Evolutionary conservation across 2,113 vertebrate species (phyloP).

Genomic region (Geothlypis trichas): DNA sequence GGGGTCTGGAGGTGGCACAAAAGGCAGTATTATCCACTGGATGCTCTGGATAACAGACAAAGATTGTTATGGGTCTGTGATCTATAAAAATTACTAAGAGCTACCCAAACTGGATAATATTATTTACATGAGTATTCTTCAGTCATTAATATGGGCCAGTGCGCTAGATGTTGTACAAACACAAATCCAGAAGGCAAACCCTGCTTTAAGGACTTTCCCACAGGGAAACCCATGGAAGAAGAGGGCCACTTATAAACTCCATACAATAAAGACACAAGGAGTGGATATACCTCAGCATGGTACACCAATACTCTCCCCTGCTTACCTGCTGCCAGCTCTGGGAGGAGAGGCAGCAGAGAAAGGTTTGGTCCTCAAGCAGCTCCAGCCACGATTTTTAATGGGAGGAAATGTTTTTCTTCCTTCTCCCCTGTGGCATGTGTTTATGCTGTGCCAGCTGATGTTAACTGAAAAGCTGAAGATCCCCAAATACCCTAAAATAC

Average conservation of each 20-base stretch:
- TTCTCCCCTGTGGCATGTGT: rapidly evolving
- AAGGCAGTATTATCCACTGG: background rate
- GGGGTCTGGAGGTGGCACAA: background rate
- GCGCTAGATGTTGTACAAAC: background rate
- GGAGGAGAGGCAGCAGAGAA: background rate
- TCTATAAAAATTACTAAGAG: background rate
- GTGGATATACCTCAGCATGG: background rate
- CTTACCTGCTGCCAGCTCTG: background rate
- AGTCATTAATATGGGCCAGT: background rate
- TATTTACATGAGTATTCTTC: background rate
- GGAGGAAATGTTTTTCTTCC: background rate
- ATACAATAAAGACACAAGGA: background rate
- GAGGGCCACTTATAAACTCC: background rate
- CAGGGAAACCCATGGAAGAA: background rate
- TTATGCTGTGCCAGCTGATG: background rate
- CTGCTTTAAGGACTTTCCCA: background rate
- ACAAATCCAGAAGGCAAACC: background rate
- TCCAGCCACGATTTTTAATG: background rate
- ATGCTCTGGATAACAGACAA: background rate
- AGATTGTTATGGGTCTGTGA: background rate
- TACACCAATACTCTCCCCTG: background rate
- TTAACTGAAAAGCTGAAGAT: background rate
- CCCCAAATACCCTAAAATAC: background rate
- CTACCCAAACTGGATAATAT: background rate
- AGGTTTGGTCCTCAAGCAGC: background rate